Evolutionary conservation across 2,888 invertebrate species (phyloP).

Genomic region (Augiades crinisus): DNA sequence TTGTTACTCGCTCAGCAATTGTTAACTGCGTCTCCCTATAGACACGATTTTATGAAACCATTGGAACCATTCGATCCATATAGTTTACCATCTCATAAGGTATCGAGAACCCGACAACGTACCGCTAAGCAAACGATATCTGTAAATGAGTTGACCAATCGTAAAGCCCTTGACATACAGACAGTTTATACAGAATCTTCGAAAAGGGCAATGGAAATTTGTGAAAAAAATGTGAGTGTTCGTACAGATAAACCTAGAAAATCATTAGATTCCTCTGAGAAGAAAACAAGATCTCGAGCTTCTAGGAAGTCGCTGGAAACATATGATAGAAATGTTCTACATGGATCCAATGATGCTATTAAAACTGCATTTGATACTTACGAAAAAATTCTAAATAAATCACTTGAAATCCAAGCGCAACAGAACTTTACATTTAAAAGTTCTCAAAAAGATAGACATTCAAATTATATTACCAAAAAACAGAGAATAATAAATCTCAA

Average conservation of each 20-base stretch:
- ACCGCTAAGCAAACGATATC: neutral
- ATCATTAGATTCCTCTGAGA: slow-evolving; percentile 2
- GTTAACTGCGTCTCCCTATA: neutral
- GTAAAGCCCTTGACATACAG: neutral
- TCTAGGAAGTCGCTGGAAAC: slow-evolving; percentile 4
- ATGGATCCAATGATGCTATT: neutral
- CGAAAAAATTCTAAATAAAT: neutral
- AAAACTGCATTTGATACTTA: neutral
- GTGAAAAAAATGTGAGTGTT: neutral
- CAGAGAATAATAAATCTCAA: neutral
- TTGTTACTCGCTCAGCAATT: slow-evolving; percentile 19
- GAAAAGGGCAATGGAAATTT: neutral
- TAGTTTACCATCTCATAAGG: slow-evolving; percentile 8
- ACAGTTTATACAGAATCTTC: neutral
- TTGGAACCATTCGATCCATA: slow-evolving; percentile 1
- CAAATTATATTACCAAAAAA: neutral
- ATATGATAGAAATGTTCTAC: neutral
- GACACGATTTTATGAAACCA: slow-evolving; percentile 7
- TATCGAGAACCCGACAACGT: slow-evolving; percentile 1
- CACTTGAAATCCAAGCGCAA: neutral
- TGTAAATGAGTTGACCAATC: neutral
- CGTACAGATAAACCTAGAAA: neutral
- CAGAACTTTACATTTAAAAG: neutral
- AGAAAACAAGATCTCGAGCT: slow-evolving; percentile 3
- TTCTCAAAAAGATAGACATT: neutral